Percentiles rank a stretch among this genome's conserved stretches.
Conservation (phyloP, 2,113 vertebrate species). For the Calidris pygmaea region DNA sequence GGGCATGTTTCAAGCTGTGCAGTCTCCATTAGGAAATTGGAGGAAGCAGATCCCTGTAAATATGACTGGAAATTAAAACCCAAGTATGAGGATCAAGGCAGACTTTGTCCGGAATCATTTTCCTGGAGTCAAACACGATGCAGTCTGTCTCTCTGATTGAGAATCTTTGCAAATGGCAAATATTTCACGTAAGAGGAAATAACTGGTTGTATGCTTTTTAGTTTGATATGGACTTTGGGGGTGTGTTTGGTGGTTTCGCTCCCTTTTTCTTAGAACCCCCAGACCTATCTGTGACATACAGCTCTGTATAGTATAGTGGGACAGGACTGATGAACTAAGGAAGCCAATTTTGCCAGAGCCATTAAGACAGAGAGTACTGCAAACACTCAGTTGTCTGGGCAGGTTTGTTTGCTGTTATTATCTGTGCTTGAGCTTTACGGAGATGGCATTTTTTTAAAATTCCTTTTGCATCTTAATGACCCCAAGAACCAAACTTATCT, state of each 20-base stretch:
- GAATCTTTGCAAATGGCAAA: not conserved
- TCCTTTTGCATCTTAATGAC: not conserved
- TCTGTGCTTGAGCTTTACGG: not conserved
- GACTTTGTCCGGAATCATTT: constrained; percentile 23
- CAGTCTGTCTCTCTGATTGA: not conserved
- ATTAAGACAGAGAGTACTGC: not conserved
- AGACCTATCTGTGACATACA: not conserved
- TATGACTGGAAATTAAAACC: constrained; percentile 33
- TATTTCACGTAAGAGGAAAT: not conserved
- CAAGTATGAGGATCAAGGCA: not conserved
- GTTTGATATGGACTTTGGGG: not conserved
- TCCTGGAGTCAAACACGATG: not conserved
- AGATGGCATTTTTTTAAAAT: not conserved
- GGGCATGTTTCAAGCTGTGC: constrained; percentile 2
- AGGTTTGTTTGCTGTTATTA: not conserved
- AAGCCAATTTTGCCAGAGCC: not conserved
- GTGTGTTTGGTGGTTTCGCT: not conserved
- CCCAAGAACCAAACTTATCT: not conserved
- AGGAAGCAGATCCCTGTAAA: constrained; percentile 23
- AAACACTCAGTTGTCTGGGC: not conserved
- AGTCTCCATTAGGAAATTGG: constrained; percentile 19
- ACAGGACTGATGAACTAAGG: not conserved
- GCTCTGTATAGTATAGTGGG: not conserved
- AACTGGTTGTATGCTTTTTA: not conserved
- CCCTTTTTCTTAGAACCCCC: not conserved